Base-by-base conservation (phyloP, 1,140 invertebrate genomes). In the Zaprionus ghesquierei region DNA sequence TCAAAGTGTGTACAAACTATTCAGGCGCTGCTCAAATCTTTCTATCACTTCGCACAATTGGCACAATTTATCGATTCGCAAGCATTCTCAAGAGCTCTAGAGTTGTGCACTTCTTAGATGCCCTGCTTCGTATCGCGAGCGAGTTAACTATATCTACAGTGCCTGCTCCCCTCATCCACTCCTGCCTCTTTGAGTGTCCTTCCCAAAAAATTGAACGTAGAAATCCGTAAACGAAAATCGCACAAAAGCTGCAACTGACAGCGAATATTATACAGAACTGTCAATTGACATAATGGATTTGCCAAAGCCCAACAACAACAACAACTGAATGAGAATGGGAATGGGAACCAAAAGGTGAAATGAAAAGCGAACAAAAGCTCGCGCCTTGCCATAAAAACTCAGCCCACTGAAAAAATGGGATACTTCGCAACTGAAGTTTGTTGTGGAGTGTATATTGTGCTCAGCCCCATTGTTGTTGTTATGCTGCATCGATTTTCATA, bases 231-330 rank as follows among this genome's bases (percentile, higher is more conserved):
- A 80, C 15, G 20, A 77, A 65, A 77, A 85, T 76, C 69, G 62
- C 59, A 80, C 80, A 89, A 89, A 72, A 56, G 71, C 87, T 90
- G 87, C 87, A 87, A 90, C 87, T 90, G 87, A 90, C 87, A 90
- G 87, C 79, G 82, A 90, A 90, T 90, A 90, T 90, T 87, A 79
- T 73, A 64, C 64, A 66, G 75, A 85, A 82, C 81, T 90, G 87
- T 90, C 87, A 90, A 90, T 90, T 90, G 81, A 89, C 72, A 90
- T 87, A 90, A 90, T 90, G 87, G 81, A 84, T 90, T 90, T 90
- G 79, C 81, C 82, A 84, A 87, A 74, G 63, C 60, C 70, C 62
- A 66, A 46, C 25, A 77, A 65, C 62, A 64, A 69, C 29, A 63
- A 50, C 69, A 64, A 56, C 51, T 50, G 44, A 15, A 50, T n/a